phyloP scores from a whole-genome alignment of 2,797 vertebrate genomes.

The Mallotus villosus region DNA sequence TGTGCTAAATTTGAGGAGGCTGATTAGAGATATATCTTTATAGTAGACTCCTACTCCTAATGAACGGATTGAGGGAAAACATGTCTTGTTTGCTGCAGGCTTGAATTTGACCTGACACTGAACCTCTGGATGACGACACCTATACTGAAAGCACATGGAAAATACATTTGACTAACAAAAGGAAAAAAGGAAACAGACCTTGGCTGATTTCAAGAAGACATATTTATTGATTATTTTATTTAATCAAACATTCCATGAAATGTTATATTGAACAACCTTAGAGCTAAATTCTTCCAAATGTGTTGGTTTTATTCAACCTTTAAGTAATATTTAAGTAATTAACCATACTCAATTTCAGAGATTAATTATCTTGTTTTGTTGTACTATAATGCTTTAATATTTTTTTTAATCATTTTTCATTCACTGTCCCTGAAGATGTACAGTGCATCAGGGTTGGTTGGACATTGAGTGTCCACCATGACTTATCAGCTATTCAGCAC shows the following conservation, averaged over 20 bases:
- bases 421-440: no score
- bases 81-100: conserved; percentile 44
- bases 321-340: not conserved
- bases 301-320: not conserved
- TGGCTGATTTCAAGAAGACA: no score
- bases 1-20: conserved; percentile 36
- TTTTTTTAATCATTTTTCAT: no score
- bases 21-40: conserved; percentile 30
- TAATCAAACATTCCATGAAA: no score
- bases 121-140: conserved; percentile 32
- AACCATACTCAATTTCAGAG: conserved; percentile 1
- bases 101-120: conserved; percentile 45
- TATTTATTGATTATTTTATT: no score
- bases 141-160: not conserved
- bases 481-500: not conserved
- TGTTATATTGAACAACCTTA: not conserved
- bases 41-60: conserved; percentile 37
- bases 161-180: not conserved
- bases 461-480: not conserved
- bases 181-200: not conserved
- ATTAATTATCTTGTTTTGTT: not conserved
- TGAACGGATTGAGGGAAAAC: conserved; percentile 34
- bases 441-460: no score
- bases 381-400: not conserved
- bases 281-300: no score